Evolutionary conservation across 2,113 vertebrate genomes (phyloP).

Genomic region (Diphyllodes magnificus): DNA sequence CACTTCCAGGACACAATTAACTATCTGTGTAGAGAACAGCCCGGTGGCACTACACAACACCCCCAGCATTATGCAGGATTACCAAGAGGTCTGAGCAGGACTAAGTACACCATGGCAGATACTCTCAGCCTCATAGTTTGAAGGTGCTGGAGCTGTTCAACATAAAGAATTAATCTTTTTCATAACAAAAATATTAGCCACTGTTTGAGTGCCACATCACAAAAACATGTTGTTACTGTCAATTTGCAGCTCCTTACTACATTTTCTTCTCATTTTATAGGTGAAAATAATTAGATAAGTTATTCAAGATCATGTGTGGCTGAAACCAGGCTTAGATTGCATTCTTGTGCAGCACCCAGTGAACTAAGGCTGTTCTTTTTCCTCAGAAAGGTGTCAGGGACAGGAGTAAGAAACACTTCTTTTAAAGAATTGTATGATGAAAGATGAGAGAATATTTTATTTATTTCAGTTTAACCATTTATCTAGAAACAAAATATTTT

Average conservation of each 20-base stretch:
- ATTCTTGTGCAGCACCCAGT: not conserved
- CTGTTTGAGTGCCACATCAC: not conserved
- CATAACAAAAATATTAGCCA: not conserved
- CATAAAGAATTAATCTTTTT: not conserved
- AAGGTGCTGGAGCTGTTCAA: not conserved
- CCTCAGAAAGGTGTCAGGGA: constrained; percentile 23
- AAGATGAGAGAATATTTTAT: constrained; percentile 24
- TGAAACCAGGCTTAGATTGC: not conserved
- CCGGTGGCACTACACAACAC: not conserved
- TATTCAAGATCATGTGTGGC: not conserved
- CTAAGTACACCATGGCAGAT: not conserved
- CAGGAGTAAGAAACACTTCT: not conserved
- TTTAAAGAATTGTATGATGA: constrained; percentile 29
- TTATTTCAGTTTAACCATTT: constrained; percentile 58
- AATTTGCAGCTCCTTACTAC: not conserved
- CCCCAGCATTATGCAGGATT: not conserved
- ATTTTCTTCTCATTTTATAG: not conserved
- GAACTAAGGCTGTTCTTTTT: not conserved
- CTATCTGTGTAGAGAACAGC: not conserved
- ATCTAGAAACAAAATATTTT: constrained; percentile 56
- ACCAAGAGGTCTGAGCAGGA: not conserved
- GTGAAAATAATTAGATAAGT: not conserved
- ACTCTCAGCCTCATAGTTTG: not conserved
- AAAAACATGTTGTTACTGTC: not conserved
- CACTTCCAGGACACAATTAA: not conserved